Evolutionary conservation across 2,888 invertebrate genomes (phyloP), one percentile per base, ranked within the genome.

Genomic region (Tryphoninae sp.): DNA sequence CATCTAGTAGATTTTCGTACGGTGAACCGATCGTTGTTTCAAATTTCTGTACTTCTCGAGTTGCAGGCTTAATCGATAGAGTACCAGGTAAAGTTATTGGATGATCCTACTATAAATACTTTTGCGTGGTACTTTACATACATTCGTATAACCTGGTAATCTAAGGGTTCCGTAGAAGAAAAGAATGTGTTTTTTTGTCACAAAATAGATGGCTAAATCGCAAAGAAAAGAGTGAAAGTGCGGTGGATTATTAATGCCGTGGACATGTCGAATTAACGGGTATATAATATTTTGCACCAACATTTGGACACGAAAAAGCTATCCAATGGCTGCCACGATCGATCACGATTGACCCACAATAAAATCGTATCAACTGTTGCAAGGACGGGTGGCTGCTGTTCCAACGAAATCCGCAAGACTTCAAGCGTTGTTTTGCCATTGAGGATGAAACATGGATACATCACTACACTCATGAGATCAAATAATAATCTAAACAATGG

Each of bases 371-470:
- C 49, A n/a, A n/a, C 16, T 33, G 26, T 40, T 67, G 45, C 33
- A 23, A 45, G 49, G 51, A 23, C 1, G 6, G 11, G 19, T 51
- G 40, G 49, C 11, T 13, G 62, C 71, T 68, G 84, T 80, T 75
- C 13, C 55, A 22, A 40, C 26, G 23, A 2, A 55, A n/a, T 77
- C 77, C 77, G 75, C 53, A 19, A 9, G 53, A 33, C 16, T 78
- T 79, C 71, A 62, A 42, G 80, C 87, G 84, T 82, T 81, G 87
- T 78, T 86, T 88, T 68, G 81, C 90, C 45, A 89, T 88, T 80
- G 86, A 88, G 11, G 89, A 91, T 85, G 88, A 91, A 88, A 90
- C 88, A 73, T 89, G 88, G 88, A 84, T 89, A 62, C 86, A 89
- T 72, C 82, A 86, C 75, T 88, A 85, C 79, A 89, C 86, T 49